Conservation (phyloP, 2,888 invertebrate genomes). For the Dryobotodes eremita region DNA sequence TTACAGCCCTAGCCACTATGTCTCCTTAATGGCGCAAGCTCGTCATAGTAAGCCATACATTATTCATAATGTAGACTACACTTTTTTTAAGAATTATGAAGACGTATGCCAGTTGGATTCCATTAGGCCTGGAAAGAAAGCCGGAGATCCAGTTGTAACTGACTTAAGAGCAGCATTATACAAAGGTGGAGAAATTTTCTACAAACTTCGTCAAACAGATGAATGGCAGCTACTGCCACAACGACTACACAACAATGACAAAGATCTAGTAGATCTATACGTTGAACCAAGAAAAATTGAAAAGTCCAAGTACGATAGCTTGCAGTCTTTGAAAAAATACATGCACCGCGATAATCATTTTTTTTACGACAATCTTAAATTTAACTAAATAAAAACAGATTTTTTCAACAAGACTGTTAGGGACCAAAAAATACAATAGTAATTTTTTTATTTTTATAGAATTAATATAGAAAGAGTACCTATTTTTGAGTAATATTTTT, state of each 20-base stretch:
- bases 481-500: conserved; percentile 3
- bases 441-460: not conserved
- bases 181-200: conserved; percentile 18
- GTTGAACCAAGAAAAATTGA: conserved; percentile 14
- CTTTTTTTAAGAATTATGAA: conserved; percentile 33
- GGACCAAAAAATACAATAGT: not conserved
- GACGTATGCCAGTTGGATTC: not conserved
- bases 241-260: not conserved
- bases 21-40: conserved; percentile 36
- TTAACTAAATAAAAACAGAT: no score
- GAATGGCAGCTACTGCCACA: conserved; percentile 29
- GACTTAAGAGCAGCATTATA: conserved; percentile 26
- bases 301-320: conserved; percentile 8
- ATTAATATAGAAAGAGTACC: conserved; percentile 7
- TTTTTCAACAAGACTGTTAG: no score
- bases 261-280: conserved; percentile 1
- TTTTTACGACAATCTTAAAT: conserved; percentile 2
- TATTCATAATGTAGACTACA: conserved; percentile 21
- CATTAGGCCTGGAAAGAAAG: not conserved
- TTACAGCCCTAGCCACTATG: conserved; percentile 17
- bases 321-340: conserved; percentile 19
- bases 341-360: conserved; percentile 6
- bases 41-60: conserved; percentile 29
- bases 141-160: conserved; percentile 27
- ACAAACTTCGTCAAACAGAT: conserved; percentile 16